Conservation (phyloP, 2,113 vertebrate species). For the Zapornia atra region DNA sequence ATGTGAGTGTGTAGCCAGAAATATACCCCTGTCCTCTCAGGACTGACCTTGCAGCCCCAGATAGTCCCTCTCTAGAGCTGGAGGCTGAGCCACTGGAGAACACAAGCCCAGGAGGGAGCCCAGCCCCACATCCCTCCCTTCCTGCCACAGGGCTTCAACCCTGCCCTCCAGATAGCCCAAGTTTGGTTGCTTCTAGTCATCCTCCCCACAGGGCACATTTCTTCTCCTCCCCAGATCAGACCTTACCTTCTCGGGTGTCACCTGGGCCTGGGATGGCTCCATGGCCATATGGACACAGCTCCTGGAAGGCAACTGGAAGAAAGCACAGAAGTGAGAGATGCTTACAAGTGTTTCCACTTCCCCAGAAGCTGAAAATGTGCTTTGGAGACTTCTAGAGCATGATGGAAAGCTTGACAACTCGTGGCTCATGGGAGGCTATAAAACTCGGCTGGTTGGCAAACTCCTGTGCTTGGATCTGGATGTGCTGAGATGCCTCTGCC, state of each 20-base stretch:
- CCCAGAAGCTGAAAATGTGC: neutral
- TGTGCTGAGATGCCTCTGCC: neutral
- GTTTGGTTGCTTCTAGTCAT: neutral
- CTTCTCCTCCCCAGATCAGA: neutral
- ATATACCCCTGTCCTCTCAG: neutral
- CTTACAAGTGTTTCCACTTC: neutral
- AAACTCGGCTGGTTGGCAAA: neutral
- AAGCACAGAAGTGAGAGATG: neutral
- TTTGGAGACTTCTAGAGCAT: neutral
- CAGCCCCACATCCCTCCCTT: neutral
- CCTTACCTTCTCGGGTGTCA: conserved; percentile 85
- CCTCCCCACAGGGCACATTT: rapidly evolving
- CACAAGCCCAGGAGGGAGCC: neutral
- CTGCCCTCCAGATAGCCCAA: neutral
- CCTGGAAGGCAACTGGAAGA: conserved; percentile 81
- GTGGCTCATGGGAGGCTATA: neutral
- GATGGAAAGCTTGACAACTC: neutral
- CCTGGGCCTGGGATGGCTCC: conserved; percentile 83
- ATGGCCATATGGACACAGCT: conserved; percentile 89
- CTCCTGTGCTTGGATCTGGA: neutral
- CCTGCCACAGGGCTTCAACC: neutral
- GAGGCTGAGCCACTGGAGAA: no score
- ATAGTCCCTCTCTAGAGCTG: neutral
- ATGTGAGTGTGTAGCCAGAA: rapidly evolving
- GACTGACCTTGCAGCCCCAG: neutral